Base-by-base conservation (phyloP, 2,113 vertebrate genomes). In the Setophaga coronata region DNA sequence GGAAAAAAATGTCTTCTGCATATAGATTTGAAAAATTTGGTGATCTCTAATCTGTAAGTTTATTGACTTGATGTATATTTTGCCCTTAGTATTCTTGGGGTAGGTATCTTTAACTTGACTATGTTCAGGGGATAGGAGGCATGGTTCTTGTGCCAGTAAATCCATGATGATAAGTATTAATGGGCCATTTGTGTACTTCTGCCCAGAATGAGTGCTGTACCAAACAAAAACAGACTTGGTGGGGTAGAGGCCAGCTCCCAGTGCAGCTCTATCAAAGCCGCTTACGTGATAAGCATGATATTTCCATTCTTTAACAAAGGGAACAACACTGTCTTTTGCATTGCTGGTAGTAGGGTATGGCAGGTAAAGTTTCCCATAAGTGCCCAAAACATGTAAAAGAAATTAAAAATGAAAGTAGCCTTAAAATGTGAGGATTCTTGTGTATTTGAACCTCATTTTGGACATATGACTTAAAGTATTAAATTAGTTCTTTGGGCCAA, bases 201-300 rank as follows among this genome's bases (percentile, higher is more conserved):
- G 26, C 12, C 8, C 25, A 3, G 34, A 29, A 4, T 36, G 2
- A 77, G 12, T 54, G 7, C 7, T 56, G 24, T 21, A 48, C 17
- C 0, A 0, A 61, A 43, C 8, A 62, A 67, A 70, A 61, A 18
- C 31, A 50, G 7, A 8, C 42, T 38, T 74, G 36, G 29, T 33
- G 34, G 66, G 5, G 19, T 42, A 51, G 6, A 65, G 24, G 21
- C 45, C 28, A 43, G 8, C 3, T 43, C 34, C 53, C 24, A 25
- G 16, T 16, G 24, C 29, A 72, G 24, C n/a, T 64, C 26, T 51
- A 31, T 82, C 26, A 73, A 24, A 77, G 51, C 21, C 60, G 10
- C 16, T 43, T 81, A 33, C 24, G 26, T 34, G 21, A 48, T 28
- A 69, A 61, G 16, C 9, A 45, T 0, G 0, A 2, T 33, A 38